Conservation (phyloP, 1,140 invertebrate genomes). For the Zaprionus nigranus region DNA sequence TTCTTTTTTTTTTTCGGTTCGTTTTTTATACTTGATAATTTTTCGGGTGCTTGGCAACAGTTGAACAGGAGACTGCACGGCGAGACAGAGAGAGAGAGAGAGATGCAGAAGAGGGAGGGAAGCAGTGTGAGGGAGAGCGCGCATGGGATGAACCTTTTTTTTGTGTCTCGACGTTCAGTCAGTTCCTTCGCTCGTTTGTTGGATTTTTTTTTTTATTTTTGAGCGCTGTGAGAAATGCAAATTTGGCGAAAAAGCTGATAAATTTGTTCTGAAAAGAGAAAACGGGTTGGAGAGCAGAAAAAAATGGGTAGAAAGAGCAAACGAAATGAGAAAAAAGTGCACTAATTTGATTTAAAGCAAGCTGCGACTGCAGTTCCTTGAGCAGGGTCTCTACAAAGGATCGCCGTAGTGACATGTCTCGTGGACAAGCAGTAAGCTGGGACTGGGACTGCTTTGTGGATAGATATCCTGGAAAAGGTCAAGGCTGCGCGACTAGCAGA, state of each 20-base stretch:
- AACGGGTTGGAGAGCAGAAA: conserved; percentile 30
- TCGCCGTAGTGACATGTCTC: neutral
- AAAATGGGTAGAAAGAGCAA: neutral
- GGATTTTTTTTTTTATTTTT: conserved; percentile 30
- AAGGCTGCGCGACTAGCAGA: too few species aligned
- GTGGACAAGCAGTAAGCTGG: neutral
- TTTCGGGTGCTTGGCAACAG: conserved; percentile 54
- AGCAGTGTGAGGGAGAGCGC: conserved; percentile 6
- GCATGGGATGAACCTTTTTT: conserved; percentile 38
- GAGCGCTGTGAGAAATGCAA: conserved; percentile 74
- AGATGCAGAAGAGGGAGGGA: neutral
- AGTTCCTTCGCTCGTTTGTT: neutral
- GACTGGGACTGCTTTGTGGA: neutral
- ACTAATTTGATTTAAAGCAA: conserved; percentile 66
- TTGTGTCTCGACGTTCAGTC: neutral
- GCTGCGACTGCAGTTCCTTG: conserved; percentile 14
- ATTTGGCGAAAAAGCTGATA: conserved; percentile 62
- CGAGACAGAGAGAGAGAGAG: neutral
- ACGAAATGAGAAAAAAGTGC: conserved; percentile 60
- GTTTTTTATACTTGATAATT: conserved; percentile 32
- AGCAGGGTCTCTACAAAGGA: neutral
- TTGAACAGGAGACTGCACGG: conserved; percentile 16
- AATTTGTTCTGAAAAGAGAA: conserved; percentile 61
- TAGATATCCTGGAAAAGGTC: neutral
- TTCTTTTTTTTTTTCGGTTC: conserved; percentile 17